Conservation (phyloP, 2,797 vertebrate genomes). For the Presbytis comata region DNA sequence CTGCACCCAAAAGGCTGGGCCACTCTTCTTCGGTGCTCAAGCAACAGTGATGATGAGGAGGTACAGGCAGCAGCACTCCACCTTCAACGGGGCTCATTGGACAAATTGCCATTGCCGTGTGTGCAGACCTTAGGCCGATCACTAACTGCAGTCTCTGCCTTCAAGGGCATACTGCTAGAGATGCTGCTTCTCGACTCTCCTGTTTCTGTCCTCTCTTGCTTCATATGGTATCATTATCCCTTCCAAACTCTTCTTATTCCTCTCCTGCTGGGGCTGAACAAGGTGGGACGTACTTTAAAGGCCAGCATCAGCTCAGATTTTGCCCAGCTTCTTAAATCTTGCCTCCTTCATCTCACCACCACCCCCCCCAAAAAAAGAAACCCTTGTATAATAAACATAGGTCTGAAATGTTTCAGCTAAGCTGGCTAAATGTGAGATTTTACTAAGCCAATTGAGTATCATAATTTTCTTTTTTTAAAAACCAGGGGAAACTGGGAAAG, state of each 20-base stretch:
- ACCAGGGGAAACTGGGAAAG: not conserved
- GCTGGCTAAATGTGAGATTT: constrained; percentile 7
- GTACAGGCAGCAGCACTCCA: constrained; percentile 77
- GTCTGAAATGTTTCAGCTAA: not conserved
- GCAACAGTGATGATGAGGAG: constrained; percentile 99
- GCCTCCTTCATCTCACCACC: not conserved
- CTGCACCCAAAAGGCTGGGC: constrained; percentile 99
- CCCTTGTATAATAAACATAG: not conserved
- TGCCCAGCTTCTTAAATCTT: constrained; percentile 25
- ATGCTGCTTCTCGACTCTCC: not conserved
- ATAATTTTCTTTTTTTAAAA: not conserved
- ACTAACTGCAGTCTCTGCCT: not conserved
- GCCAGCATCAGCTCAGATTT: not conserved
- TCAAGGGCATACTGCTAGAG: not conserved
- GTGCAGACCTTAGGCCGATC: not conserved
- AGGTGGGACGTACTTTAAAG: not conserved
- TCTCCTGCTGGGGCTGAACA: not conserved
- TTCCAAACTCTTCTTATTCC: not conserved
- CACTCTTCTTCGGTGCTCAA: constrained; percentile 96
- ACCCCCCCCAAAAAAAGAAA: not conserved
- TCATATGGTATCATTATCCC: not conserved
- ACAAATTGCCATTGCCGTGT: not conserved
- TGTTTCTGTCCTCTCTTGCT: not conserved
- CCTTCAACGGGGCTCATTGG: not conserved
- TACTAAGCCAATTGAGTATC: not conserved